Evolutionary conservation across 1,140 invertebrate species (phyloP).

Genomic region (Drosophila kurseongensis): DNA sequence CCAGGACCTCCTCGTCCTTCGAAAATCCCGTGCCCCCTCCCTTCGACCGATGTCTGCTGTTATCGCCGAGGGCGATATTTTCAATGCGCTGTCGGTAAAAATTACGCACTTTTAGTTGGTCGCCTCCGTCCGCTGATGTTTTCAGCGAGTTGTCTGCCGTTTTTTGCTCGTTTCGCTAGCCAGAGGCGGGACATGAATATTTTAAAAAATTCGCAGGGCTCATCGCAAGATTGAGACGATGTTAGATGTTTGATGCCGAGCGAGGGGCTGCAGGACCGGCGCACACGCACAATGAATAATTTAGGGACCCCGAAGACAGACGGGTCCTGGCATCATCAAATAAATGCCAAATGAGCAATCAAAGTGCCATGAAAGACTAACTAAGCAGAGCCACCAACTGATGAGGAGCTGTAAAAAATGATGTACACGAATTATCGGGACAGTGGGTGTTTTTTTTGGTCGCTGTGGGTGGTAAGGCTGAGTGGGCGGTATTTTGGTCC

Average conservation of each 20-base stretch:
- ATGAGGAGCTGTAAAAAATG: constrained; percentile 77
- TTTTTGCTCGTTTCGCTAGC: constrained; percentile 47
- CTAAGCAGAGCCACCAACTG: constrained; percentile 62
- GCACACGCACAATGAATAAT: constrained; percentile 69
- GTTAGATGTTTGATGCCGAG: constrained; percentile 37
- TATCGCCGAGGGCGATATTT: constrained; percentile 65
- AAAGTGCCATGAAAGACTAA: constrained; percentile 77
- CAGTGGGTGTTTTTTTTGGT: constrained; percentile 13
- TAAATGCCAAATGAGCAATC: constrained; percentile 83
- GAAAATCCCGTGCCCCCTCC: not conserved
- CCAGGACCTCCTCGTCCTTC: constrained; percentile 9
- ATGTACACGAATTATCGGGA: constrained; percentile 72
- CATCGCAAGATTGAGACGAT: constrained; percentile 41
- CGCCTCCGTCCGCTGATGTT: constrained; percentile 48
- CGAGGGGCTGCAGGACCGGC: constrained; percentile 4
- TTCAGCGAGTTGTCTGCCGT: constrained; percentile 55
- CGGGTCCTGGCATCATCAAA: constrained; percentile 67
- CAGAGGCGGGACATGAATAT: constrained; percentile 78
- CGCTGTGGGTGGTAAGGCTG: not conserved
- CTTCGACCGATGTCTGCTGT: constrained; percentile 23
- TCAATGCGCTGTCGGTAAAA: constrained; percentile 78
- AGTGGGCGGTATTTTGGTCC: constrained; percentile 4
- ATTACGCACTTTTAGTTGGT: constrained; percentile 79
- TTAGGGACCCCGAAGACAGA: constrained; percentile 44
- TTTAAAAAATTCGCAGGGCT: constrained; percentile 69